Evolutionary conservation across 2,797 vertebrate genomes (phyloP).

Genomic region (Hippopotamyrus pictus): DNA sequence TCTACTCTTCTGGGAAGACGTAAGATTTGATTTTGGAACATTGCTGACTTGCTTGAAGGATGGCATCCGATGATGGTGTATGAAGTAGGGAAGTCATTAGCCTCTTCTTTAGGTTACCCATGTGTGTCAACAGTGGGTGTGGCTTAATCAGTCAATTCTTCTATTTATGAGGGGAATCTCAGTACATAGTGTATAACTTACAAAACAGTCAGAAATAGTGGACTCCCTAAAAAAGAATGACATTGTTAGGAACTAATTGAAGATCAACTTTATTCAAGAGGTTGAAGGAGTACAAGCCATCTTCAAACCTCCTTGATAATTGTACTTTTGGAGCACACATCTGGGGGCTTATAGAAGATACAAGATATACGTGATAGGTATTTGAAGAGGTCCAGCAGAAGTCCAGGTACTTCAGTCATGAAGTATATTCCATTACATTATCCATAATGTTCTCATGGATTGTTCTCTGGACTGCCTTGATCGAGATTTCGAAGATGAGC

Average conservation of each 20-base stretch:
- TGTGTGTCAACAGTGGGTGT: not conserved
- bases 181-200: not conserved
- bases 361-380: not conserved
- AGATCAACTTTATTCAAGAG: not conserved
- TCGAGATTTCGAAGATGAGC: not conserved
- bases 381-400: not conserved
- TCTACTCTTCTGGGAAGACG: not conserved
- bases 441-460: not conserved
- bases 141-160: not conserved
- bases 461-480: not conserved
- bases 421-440: not conserved
- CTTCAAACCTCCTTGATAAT: not conserved
- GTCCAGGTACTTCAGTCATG: not conserved
- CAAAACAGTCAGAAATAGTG: not conserved
- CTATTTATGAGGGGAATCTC: not conserved
- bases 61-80: not conserved
- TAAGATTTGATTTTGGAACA: not conserved
- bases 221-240: not conserved
- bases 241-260: not conserved
- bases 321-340: not conserved
- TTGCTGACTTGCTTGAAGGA: not conserved
- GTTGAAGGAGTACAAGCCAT: not conserved
- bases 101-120: not conserved
- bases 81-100: not conserved
- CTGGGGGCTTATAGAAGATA: not conserved